Evolutionary conservation across 2,888 invertebrate species (phyloP).

Genomic region (Argyresthia goedartella): DNA sequence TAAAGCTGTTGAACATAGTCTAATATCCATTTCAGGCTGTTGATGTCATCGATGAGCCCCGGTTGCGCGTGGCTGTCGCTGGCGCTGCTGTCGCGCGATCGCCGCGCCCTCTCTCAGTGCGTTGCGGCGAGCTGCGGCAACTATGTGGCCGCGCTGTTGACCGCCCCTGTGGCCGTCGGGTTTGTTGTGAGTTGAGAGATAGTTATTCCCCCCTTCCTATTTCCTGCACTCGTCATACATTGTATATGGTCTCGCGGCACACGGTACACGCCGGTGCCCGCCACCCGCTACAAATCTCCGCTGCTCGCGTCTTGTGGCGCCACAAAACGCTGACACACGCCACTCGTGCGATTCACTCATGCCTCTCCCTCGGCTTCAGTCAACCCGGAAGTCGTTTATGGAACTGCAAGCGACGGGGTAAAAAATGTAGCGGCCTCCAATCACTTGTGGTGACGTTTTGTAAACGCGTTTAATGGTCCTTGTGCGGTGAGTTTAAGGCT

Average conservation of each 20-base stretch:
- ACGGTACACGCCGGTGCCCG: no score
- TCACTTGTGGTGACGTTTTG: neutral
- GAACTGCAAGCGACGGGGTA: neutral
- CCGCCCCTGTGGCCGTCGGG: constrained; percentile 30
- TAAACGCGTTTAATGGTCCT: neutral
- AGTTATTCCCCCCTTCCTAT: neutral
- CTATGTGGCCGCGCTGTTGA: constrained; percentile 25
- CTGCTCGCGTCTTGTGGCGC: no score
- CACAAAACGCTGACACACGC: no score
- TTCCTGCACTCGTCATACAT: neutral
- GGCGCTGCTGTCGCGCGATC: constrained; percentile 21
- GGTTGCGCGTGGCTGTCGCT: constrained; percentile 49
- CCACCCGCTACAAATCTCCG: no score
- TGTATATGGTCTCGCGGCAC: no score
- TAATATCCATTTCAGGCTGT: constrained; percentile 21
- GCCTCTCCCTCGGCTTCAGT: neutral
- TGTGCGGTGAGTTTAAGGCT: no score
- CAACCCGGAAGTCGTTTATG: neutral
- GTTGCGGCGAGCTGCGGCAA: constrained; percentile 8
- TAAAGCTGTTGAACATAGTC: neutral
- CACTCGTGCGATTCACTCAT: no score
- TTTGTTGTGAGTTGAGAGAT: constrained; percentile 25
- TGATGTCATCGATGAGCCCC: constrained; percentile 35
- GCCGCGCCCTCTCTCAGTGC: neutral
- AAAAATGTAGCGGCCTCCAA: no score